Conservation (phyloP, 2,888 invertebrate genomes). For the Lepidochitona cinerea region DNA sequence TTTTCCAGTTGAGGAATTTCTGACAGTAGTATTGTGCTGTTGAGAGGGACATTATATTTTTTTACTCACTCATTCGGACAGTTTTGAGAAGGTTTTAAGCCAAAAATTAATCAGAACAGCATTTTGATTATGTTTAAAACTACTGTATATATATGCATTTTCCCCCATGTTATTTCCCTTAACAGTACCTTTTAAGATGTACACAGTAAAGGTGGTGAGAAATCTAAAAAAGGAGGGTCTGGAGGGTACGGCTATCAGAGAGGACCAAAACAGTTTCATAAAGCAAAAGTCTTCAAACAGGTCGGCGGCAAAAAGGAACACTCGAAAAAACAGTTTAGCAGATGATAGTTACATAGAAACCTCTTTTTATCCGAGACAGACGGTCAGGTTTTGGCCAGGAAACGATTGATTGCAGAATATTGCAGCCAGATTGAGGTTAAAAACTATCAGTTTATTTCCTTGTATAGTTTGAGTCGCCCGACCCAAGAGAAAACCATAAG, state of each 20-base stretch:
- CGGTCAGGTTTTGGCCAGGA: too few relatives aligned
- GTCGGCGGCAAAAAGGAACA: slow-evolving; percentile 27
- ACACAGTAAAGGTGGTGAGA: slow-evolving; percentile 37
- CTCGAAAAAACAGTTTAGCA: slow-evolving; percentile 29
- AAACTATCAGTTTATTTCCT: too few relatives aligned
- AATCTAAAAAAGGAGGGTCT: slow-evolving; percentile 17
- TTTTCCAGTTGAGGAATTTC: too few relatives aligned
- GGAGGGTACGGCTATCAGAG: slow-evolving; percentile 41
- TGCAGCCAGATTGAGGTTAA: too few relatives aligned
- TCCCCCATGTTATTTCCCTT: too few relatives aligned
- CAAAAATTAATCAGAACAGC: neutral
- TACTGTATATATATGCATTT: too few relatives aligned
- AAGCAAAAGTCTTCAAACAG: slow-evolving; percentile 47
- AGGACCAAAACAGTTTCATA: slow-evolving; percentile 38
- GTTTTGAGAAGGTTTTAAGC: neutral
- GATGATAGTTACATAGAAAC: neutral
- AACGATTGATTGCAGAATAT: too few relatives aligned
- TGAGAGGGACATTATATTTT: neutral
- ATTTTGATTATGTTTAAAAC: neutral
- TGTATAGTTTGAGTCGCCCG: too few relatives aligned
- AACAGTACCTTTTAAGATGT: too few relatives aligned
- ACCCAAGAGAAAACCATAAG: too few relatives aligned
- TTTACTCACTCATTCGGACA: neutral
- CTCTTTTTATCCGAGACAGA: neutral
- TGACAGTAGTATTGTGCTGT: neutral